phyloP scores from a whole-genome alignment of 2,888 invertebrate species.

The Magallana nippona region DNA sequence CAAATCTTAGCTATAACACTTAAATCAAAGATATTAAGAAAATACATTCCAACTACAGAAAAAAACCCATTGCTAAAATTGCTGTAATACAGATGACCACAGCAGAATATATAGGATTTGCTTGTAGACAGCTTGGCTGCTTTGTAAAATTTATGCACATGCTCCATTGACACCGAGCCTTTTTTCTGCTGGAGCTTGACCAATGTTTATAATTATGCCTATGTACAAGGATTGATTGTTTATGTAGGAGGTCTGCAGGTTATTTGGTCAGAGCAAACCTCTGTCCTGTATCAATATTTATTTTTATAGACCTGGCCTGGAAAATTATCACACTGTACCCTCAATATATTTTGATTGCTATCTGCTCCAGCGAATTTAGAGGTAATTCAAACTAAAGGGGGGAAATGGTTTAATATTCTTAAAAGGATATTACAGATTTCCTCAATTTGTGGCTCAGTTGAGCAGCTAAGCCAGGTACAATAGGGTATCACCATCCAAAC shows the following conservation, averaged over 20 bases:
- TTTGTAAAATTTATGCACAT: not conserved
- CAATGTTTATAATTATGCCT: conserved; percentile 20
- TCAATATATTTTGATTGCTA: not conserved
- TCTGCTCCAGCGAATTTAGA: not conserved
- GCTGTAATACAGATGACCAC: not conserved
- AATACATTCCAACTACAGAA: not conserved
- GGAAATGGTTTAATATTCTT: conserved; percentile 15
- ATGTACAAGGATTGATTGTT: conserved; percentile 23
- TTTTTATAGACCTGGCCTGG: conserved; percentile 6
- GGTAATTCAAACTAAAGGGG: not conserved
- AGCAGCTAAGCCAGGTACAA: conserved; percentile 14
- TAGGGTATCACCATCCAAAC: conserved; percentile 13
- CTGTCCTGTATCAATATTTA: conserved; percentile 33
- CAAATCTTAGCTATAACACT: no score
- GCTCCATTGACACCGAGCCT: not conserved
- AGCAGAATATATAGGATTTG: not conserved
- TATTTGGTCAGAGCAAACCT: conserved; percentile 16
- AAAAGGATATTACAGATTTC: conserved; percentile 31
- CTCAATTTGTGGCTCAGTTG: conserved; percentile 29
- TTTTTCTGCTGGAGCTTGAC: conserved; percentile 20
- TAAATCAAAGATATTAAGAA: not conserved
- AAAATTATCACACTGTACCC: not conserved
- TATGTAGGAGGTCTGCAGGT: conserved; percentile 17
- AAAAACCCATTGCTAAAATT: not conserved
- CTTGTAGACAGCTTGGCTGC: conserved; percentile 5